phyloP scores from a whole-genome alignment of 2,888 invertebrate species.

The Agrotis ipsilon region DNA sequence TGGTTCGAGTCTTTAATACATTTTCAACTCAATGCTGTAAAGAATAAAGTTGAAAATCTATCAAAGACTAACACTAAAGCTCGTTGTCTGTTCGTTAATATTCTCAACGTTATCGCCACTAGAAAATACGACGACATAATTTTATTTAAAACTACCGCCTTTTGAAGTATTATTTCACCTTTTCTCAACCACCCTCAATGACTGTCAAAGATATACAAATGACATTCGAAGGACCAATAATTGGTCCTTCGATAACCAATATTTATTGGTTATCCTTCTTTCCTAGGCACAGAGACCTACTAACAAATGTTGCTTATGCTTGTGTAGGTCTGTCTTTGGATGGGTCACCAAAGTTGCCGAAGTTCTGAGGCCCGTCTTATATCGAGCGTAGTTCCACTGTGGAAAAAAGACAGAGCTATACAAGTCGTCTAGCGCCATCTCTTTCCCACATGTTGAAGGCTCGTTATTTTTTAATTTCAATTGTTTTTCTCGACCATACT shows the following conservation, averaged over 20 bases:
- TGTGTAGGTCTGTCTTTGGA: neutral
- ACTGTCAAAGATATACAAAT: neutral
- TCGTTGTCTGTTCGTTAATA: no score
- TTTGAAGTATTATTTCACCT: neutral
- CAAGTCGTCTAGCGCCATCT: no score
- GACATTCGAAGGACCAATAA: neutral
- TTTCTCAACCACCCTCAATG: neutral
- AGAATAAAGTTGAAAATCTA: no score
- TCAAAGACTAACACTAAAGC: no score
- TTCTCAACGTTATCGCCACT: neutral
- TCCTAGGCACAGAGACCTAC: neutral
- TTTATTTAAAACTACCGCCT: neutral
- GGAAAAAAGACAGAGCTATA: no score
- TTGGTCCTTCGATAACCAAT: no score
- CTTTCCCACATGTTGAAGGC: no score
- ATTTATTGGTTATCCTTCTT: neutral
- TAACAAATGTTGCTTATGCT: neutral
- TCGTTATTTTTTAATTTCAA: neutral
- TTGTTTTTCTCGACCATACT: constrained; percentile 37
- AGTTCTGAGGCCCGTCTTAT: no score
- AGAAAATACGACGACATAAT: neutral
- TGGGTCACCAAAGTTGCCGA: neutral
- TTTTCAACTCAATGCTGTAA: no score
- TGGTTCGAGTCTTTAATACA: no score
- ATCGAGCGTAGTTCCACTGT: no score